Base-by-base conservation (phyloP, 2,888 invertebrate species). In the Tiliacea citrago region DNA sequence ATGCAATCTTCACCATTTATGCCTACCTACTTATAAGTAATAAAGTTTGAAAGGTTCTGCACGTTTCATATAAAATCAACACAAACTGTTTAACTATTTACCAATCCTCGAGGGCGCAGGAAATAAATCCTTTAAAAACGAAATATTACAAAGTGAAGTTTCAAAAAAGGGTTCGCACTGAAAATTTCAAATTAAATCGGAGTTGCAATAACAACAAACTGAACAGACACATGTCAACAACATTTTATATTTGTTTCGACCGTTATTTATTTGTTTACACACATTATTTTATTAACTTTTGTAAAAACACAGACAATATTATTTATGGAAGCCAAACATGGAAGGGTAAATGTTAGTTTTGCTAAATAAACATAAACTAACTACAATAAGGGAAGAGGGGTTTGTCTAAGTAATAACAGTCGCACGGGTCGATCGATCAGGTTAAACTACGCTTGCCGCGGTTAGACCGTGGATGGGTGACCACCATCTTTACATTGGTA, bases 131-230 rank as follows among this genome's bases (percentile, higher is more conserved):
- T 21, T 49, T 12, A 8, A 45, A 57, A 49, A 35, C 13, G 0
- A 35, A 58, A 29, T 35, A 62, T 2, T 45, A 18, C 39, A 21
- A 10, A 55, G n/a, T 10, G 1, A 55, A 35, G 6, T 55, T 73
- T 13, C 0, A 63, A 68, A 77, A 39, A 58, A 65, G 29, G 9
- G 29, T 47, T 39, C 13, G 18, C 42, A 18, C 9, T 29, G 39
- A 53, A 63, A 24, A 42, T 12, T 67, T 47, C 51, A 53, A 63
- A 67, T 79, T 35, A 29, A 49, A 39, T 67, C 67, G 16, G 39
- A 68, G 21, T 53, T 53, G 63, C 58, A 58, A 66, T 47, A 78
- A 73, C 39, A 79, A 58, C 47, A 79, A 58, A 58, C 39, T 21
- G 3, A 58, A 73, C 29, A 45, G 35, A 63, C 18, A 61, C 18